Base-by-base conservation (phyloP, 2,888 invertebrate species). In the Linnaemya tessellans region DNA sequence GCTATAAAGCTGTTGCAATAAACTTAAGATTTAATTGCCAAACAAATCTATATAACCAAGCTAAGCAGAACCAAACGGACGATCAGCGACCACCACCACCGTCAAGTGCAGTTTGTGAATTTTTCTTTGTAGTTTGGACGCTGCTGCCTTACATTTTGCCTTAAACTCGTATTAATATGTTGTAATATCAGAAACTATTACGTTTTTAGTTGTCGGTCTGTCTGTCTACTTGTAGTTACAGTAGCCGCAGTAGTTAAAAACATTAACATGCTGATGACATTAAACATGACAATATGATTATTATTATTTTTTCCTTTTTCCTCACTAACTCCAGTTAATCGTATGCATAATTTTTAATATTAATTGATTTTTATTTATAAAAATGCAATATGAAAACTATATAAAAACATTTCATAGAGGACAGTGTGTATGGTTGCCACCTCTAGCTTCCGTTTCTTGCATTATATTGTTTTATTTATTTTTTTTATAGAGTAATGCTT, bases 11-110 rank as follows among this genome's bases (percentile, higher is more conserved):
- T 77, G 62, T 71, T 30, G 74, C 51, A 78, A 81, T 84, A 85
- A 85, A 85, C 78, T 79, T 46, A 65, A 79, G 74, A 68, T 82
- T 82, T 85, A 79, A 85, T 85, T 85, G 74, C 78, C 78, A 81
- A 79, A 81, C 81, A 78, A 81, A 81, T 78, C 84, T 62, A 43
- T 81, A 58, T 68, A 78, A 80, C 54, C 78, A 46, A 38, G 70
- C 49, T 18, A 7, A 60, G 46, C 78, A 25, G 49, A 78, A 78
- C 22, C 18, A 22, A 60, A 56, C 22, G 35, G 20, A 18, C 43
- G 30, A 22, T 20, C 15, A 74, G 11, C 60, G 43, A 68, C 67
- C 78, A 62, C 38, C 49, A 80, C 30, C 62, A 46, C 41, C 20
- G 70, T 35, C 79, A 49, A 80, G 64, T 49, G 65, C 46, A 49